Evolutionary conservation across 2,888 invertebrate species (phyloP), one percentile per base, ranked within the genome.

Genomic region (Nebria salina): DNA sequence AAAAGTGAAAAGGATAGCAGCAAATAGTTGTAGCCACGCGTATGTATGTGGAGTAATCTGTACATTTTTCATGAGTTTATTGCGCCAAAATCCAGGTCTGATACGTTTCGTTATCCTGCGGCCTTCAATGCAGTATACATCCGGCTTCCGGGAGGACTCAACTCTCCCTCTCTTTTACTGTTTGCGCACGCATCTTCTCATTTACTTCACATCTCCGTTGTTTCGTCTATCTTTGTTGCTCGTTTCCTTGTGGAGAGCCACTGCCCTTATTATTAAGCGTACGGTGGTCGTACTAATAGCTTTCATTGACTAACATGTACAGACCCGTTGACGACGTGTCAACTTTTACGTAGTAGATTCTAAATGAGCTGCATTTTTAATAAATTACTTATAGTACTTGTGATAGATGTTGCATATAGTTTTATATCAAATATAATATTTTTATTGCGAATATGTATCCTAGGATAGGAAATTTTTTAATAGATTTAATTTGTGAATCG

Each of bases 21-120:
- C 54, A 54, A 54, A 54, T 54, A 54, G 54, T 54, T 54, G 54
- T 8, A 54, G 54, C 4, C 54, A 4, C 34, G 34, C 34, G 34
- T 54, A 54, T 54, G 54, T 6, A 8, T 7, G 54, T 54, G 54
- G 11, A 54, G 54, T 77, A 77, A 77, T 76, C 76, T 70, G 42
- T 70, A 54, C 66, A 76, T 77, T 77, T 77, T 77, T 77, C 77
- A 77, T 54, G 41, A 26, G 70, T 70, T 77, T 77, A 77, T 70
- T 77, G 77, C 77, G 42, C 70, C 9, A n/a, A 77, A 76, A 70
- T 70, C 77, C 70, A 66, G 68, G 34, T 26, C 72, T 42, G 43
- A 15, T 34, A n/a, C 54, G 54, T 54, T 54, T 8, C 54, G 54
- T 54, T 54, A 54, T 54, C 54, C 54, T 54, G 54, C 54, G 54